Conservation (phyloP, 2,797 vertebrate species). For the Pangasius djambal region DNA sequence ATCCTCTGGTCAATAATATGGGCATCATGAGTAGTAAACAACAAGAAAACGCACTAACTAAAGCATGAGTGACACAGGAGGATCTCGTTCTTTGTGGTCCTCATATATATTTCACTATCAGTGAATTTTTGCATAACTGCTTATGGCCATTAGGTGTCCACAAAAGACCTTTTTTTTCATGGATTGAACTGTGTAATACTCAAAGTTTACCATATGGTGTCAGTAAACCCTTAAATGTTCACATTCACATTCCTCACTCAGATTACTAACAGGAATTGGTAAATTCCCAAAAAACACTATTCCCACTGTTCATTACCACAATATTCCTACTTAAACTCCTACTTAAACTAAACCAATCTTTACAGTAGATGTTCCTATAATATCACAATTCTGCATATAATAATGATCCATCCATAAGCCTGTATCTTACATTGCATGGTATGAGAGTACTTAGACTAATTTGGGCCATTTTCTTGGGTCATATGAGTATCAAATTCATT, state of each 20-base stretch:
- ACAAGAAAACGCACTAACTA: neutral
- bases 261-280: neutral
- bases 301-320: neutral
- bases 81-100: neutral
- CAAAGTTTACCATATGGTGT: slow-evolving; percentile 22
- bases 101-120: neutral
- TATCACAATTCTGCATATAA: neutral
- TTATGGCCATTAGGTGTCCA: slow-evolving; percentile 16
- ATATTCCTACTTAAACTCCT: neutral
- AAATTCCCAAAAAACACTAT: neutral
- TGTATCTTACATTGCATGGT: neutral
- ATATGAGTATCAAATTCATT: neutral
- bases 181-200: neutral
- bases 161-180: neutral
- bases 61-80: neutral
- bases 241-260: neutral
- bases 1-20: neutral
- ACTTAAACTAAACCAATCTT: neutral
- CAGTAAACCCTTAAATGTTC: slow-evolving; percentile 12
- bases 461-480: neutral
- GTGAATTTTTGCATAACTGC: neutral
- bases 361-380: neutral
- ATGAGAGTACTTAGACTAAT: neutral
- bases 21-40: neutral
- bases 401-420: neutral